A percentile compares a stretch with the other conserved stretches of the same genome.
phyloP scores from a whole-genome alignment of 2,797 vertebrate species.

The Pseudomugil tenellus region DNA sequence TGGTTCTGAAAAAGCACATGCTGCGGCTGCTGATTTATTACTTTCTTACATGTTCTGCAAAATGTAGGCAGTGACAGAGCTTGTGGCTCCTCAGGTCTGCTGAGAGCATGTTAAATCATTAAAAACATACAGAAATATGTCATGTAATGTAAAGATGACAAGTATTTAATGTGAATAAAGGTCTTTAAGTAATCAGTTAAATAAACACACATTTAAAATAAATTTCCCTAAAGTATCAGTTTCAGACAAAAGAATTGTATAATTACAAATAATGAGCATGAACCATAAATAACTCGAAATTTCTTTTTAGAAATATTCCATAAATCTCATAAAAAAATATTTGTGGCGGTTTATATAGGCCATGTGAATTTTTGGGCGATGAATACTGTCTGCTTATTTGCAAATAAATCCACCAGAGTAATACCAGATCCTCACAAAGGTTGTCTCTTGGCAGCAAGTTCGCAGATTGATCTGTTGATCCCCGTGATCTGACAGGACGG shows the following conservation, averaged over 20 bases:
- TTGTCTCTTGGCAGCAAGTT: slow-evolving; percentile 60
- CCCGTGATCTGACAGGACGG: slow-evolving; percentile 58
- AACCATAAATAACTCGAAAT: slow-evolving; percentile 37
- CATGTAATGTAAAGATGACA: slow-evolving; percentile 14
- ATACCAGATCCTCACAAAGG: slow-evolving; percentile 46
- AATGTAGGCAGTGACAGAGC: slow-evolving; percentile 17
- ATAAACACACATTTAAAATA: slow-evolving; percentile 15
- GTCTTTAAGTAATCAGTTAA: slow-evolving; percentile 7
- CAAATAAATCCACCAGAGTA: slow-evolving; percentile 50
- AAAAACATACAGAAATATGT: not conserved
- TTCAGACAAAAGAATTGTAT: slow-evolving; percentile 37
- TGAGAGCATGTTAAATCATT: slow-evolving; percentile 22
- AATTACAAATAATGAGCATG: slow-evolving; percentile 51
- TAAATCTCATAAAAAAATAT: slow-evolving; percentile 36
- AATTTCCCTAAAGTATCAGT: slow-evolving; percentile 8
- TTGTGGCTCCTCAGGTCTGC: slow-evolving; percentile 35
- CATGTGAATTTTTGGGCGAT: slow-evolving; percentile 56
- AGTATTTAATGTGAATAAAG: slow-evolving; percentile 16
- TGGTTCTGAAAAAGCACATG: slow-evolving; percentile 19
- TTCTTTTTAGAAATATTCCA: slow-evolving; percentile 37
- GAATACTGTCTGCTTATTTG: slow-evolving; percentile 61
- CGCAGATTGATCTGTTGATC: slow-evolving; percentile 66
- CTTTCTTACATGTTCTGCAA: slow-evolving; percentile 50
- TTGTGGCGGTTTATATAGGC: slow-evolving; percentile 43
- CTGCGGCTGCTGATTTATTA: slow-evolving; percentile 52